phyloP scores from a whole-genome alignment of 2,888 invertebrate species.

The Tipula lateralis region DNA sequence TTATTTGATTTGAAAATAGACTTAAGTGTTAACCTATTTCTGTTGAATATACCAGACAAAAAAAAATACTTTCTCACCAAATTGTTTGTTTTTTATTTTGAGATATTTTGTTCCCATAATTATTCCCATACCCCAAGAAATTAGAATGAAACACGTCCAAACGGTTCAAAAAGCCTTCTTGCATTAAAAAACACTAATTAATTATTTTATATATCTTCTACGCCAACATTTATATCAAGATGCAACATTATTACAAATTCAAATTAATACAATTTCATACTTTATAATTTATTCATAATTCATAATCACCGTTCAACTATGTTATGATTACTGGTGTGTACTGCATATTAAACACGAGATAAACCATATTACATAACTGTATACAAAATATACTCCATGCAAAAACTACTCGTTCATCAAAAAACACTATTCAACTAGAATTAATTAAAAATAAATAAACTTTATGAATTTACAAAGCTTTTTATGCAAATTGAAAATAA shows the following conservation, averaged over 20 bases:
- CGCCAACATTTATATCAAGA: background rate
- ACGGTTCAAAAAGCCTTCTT: too few relatives aligned
- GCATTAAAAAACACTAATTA: too few relatives aligned
- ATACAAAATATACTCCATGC: too few relatives aligned
- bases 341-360: background rate
- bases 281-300: background rate
- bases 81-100: too few relatives aligned
- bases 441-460: slow-evolving; percentile 19
- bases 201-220: background rate
- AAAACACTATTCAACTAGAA: slow-evolving; percentile 3
- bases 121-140: too few relatives aligned
- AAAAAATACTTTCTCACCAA: too few relatives aligned
- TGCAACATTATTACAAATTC: background rate
- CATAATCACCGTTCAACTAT: slow-evolving; percentile 1
- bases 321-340: background rate
- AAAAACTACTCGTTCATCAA: background rate
- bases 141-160: too few relatives aligned
- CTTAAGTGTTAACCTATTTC: too few relatives aligned
- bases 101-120: too few relatives aligned
- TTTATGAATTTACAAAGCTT: background rate
- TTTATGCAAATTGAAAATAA: background rate
- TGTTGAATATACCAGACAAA: too few relatives aligned
- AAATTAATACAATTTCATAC: background rate
- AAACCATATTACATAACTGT: background rate
- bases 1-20: too few relatives aligned